Conservation (phyloP, 2,113 vertebrate genomes). For the Lynx canadensis region DNA sequence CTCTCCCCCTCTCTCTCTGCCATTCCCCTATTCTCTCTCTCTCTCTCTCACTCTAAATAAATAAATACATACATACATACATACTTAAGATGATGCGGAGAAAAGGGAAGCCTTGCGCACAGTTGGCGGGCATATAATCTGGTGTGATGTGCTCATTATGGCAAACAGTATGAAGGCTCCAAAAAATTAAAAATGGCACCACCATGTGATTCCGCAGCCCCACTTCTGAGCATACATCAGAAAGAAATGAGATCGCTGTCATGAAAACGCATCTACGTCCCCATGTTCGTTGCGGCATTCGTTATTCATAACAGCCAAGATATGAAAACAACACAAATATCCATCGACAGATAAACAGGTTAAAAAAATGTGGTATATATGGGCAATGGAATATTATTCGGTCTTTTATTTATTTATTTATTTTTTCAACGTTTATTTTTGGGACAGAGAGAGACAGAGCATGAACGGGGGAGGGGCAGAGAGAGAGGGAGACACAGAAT, state of each 20-base stretch:
- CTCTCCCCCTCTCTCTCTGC: no score
- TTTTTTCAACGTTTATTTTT: no score
- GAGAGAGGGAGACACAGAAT: no score
- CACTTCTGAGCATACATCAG: neutral
- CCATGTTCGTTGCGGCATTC: neutral
- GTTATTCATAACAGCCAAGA: neutral
- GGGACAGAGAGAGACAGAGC: no score
- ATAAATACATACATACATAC: no score
- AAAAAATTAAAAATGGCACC: neutral
- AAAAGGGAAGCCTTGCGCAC: neutral
- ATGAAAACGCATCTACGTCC: rapidly evolving
- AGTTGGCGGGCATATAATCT: neutral
- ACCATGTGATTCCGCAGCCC: neutral
- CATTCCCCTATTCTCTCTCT: no score
- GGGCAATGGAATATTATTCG: neutral
- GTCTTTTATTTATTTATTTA: no score
- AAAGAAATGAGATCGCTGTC: neutral
- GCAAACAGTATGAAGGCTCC: neutral
- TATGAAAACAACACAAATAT: neutral
- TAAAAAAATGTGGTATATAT: neutral
- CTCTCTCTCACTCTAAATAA: no score
- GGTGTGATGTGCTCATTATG: neutral
- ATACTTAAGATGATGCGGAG: neutral
- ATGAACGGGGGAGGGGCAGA: no score
- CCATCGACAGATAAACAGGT: neutral